Evolutionary conservation across 2,113 vertebrate genomes (phyloP), one percentile per base, ranked within the genome.

Genomic region (Antennarius striatus): DNA sequence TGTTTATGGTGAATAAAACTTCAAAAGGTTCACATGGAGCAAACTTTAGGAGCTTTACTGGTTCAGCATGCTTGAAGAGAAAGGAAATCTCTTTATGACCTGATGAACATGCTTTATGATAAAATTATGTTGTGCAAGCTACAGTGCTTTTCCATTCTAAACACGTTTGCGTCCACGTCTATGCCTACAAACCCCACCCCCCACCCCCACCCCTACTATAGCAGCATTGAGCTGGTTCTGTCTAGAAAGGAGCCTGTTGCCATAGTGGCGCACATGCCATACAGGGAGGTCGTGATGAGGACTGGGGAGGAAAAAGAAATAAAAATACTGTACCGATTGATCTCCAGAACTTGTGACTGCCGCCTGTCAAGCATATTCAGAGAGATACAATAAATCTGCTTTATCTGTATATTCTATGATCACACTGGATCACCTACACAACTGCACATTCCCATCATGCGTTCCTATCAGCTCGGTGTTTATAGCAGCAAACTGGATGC

Each of bases 321-420:
- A 84, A 86, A 87, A 89, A 94, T 94, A 94, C 93, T 94, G 93
- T 94, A 94, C 93, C 92, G 93, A 92, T 90, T 94, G 93, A 92
- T 94, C 93, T 93, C 91, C 93, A 92, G 93, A 92, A 92, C 93
- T 93, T 92, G 92, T 93, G 93, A 94, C 93, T 91, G 93, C 93
- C 91, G 93, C 91, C 93, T 94, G 93, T 94, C 92, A 92, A 93
- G 92, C 92, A 94, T 93, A 93, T 93, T 93, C 93, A 94, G 81
- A 93, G 87, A 93, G 83, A 93, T 92, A 94, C 79, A 93, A 86
- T 94, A 91, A 93, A 94, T 92, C 93, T 93, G 89, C 90, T 92
- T 88, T 77, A 89, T 89, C 87, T 87, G 77, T 73, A 89, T 82
- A 68, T 62, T 75, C 77, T 85, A 73, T 50, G 88, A 90, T 83